Evolutionary conservation across 2,797 vertebrate genomes (phyloP), one percentile per base, ranked within the genome.

Genomic region (Etheostoma nigrum): DNA sequence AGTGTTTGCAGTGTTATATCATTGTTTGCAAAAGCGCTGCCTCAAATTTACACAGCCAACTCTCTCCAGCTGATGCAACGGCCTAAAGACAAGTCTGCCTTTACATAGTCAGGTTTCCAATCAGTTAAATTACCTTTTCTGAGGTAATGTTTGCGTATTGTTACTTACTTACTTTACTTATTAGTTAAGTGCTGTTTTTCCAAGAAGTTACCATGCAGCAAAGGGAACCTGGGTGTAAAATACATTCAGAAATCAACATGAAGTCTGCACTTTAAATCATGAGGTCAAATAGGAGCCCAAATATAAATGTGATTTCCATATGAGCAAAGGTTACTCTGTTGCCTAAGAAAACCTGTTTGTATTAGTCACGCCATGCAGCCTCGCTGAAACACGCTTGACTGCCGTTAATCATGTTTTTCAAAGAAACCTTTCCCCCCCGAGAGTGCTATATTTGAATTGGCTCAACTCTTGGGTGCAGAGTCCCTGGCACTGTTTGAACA

Each of bases 381-480:
- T 42, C 61, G 63, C 85, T 81, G 89, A 89, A 85, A 88, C 86
- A 78, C 33, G 79, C 83, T 33, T 88, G 76, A 58, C 75, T 51
- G 85, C 73, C 79, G 88, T 91, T 79, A 89, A 90, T 93, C 89
- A 87, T 82, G 83, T 74, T 89, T 92, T 95, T 90, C 89, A 81
- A 86, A 87, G 89, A 91, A 93, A 87, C 70, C 74, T 86, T 82
- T 86, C 10, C 84, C 84, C 89, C 88, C 58, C 70, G 86, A 90
- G 86, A 67, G 89, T 81, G 91, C 91, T 92, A 93, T 94, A 92
- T 94, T 94, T 94, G 90, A 91, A 85, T 92, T 93, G 93, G 93
- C 93, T 88, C 70, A 44, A 60, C 83, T 90, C 90, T 88, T 47
- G 61, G 66, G 90, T 78, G 78, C 85, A 86, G 82, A 88, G 89